Conservation (phyloP, 2,888 invertebrate genomes). For the Heliconius sara region DNA sequence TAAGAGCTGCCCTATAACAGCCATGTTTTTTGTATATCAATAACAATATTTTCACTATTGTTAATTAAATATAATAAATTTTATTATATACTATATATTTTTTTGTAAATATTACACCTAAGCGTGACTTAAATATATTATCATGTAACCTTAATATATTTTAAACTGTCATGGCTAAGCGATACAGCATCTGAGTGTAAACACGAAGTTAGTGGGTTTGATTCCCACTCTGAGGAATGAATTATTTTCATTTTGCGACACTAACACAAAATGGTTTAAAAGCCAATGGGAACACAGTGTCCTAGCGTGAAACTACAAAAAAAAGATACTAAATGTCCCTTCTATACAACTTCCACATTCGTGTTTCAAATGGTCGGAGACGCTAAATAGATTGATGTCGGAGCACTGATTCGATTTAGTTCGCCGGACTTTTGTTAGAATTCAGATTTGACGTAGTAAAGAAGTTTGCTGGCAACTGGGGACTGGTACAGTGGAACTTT, state of each 20-base stretch:
- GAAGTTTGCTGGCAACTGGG: constrained; percentile 18
- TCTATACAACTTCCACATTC: not conserved
- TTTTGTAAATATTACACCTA: not conserved
- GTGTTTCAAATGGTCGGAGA: constrained; percentile 44
- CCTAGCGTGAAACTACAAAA: not conserved
- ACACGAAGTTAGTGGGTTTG: too few species aligned
- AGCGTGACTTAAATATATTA: not conserved
- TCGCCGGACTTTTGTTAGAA: constrained; percentile 32
- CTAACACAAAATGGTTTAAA: too few species aligned
- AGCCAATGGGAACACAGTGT: too few species aligned
- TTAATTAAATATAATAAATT: too few species aligned
- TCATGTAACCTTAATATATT: not conserved
- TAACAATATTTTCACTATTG: too few species aligned
- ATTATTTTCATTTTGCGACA: not conserved
- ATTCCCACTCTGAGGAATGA: not conserved
- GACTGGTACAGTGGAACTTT: constrained; percentile 12
- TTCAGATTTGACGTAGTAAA: constrained; percentile 26
- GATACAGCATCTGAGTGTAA: too few species aligned
- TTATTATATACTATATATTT: too few species aligned
- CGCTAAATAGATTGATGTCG: constrained; percentile 48
- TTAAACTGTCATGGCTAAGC: too few species aligned
- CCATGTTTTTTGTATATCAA: too few species aligned
- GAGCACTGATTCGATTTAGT: constrained; percentile 42
- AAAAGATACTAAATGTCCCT: not conserved
- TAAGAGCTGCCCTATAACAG: too few species aligned